These are phyloP conservation scores for Drosophila aldrichi DNA, from an alignment of 2,888 invertebrate genomes.

Conservation along the genomic window DNA sequence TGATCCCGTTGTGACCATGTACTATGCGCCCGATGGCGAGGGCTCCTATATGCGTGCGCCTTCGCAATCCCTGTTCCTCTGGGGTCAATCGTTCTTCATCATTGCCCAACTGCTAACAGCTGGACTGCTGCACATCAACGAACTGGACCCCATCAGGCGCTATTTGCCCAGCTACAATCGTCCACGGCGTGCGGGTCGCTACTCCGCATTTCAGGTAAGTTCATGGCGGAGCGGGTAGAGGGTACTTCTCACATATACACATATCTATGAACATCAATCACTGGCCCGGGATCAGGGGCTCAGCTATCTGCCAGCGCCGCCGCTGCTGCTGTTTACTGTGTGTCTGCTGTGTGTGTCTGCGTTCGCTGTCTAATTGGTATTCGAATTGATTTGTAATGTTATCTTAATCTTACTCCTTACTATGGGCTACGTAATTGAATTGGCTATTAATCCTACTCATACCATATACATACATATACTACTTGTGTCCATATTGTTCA, in stretches of 20 bases:
- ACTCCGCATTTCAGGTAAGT: constrained; percentile 98
- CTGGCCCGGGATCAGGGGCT: constrained; percentile 10
- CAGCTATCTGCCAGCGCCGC: constrained; percentile 41
- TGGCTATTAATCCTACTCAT: constrained; percentile 59
- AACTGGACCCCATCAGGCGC: constrained; percentile 97
- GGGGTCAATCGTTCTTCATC: constrained; percentile 98
- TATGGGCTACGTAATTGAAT: constrained; percentile 57
- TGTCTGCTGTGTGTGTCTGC: constrained; percentile 71
- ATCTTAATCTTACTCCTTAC: constrained; percentile 29
- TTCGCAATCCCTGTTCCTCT: constrained; percentile 90
- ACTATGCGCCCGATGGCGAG: constrained; percentile 87
- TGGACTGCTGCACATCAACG: constrained; percentile 95
- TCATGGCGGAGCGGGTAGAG: constrained; percentile 10
- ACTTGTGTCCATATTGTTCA: constrained; percentile 61
- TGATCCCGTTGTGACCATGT: constrained; percentile 97
- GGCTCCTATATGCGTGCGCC: constrained; percentile 84
- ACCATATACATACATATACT: constrained; percentile 34
- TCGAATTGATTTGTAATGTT: constrained; percentile 41
- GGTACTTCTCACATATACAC: constrained; percentile 6
- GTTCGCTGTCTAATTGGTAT: constrained; percentile 65
- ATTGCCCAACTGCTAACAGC: constrained; percentile 96
- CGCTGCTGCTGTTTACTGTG: constrained; percentile 45
- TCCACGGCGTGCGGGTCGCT: constrained; percentile 95
- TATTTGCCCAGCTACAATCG: constrained; percentile 98
- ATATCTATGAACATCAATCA: neutral